Evolutionary conservation across 2,797 vertebrate species (phyloP).

Genomic region (Falco cherrug): DNA sequence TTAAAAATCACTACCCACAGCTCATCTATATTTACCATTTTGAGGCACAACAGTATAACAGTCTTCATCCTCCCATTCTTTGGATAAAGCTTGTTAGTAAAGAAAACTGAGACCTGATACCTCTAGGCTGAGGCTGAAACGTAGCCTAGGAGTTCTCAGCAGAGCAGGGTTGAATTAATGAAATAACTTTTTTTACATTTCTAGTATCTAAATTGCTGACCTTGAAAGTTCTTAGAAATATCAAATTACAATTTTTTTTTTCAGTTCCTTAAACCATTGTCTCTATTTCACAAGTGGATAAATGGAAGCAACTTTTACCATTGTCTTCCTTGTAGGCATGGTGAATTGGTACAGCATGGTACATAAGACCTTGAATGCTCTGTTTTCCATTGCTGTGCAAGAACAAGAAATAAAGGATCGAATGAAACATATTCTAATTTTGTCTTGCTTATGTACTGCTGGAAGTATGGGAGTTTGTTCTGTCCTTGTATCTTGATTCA

Average conservation of each 20-base stretch:
- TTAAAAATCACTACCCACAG: background rate
- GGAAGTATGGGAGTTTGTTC: background rate
- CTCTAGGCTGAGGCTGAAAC: background rate
- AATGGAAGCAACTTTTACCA: background rate
- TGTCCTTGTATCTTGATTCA: background rate
- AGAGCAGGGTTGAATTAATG: background rate
- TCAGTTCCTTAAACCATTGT: background rate
- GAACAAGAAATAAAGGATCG: background rate
- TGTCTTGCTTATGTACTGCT: background rate
- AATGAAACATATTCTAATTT: background rate
- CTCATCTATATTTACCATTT: background rate
- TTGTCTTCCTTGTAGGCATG: background rate
- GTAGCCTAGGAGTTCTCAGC: background rate
- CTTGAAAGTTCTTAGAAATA: background rate
- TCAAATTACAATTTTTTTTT: background rate
- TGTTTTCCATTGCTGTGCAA: fast-evolving
- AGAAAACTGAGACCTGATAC: background rate
- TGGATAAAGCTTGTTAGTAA: background rate
- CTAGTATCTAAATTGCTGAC: background rate
- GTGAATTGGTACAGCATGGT: background rate
- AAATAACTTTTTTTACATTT: background rate
- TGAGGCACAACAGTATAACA: background rate
- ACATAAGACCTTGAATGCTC: fast-evolving
- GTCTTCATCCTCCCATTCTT: background rate
- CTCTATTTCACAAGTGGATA: background rate